These are phyloP conservation scores for Pammene aurita DNA, from an alignment of 2,888 invertebrate species.

Conservation along the genomic window DNA sequence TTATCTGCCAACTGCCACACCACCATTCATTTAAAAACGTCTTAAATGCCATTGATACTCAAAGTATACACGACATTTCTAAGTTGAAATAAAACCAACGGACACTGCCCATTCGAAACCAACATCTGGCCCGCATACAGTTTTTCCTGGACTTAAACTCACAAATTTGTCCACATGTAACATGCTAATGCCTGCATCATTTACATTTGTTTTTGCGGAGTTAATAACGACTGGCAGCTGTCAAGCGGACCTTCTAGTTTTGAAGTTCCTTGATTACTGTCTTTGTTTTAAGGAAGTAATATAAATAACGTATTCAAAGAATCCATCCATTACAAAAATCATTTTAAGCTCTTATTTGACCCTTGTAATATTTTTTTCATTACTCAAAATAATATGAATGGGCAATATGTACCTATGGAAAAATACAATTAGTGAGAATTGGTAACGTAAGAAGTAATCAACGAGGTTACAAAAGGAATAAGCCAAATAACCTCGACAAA, in stretches of 20 bases:
- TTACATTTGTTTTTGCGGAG: constrained; percentile 49
- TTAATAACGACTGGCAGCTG: constrained; percentile 57
- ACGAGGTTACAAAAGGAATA: constrained; percentile 19
- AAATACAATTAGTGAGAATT: no score
- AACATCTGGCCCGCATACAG: constrained; percentile 53
- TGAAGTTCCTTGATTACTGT: constrained; percentile 32
- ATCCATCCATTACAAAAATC: background rate
- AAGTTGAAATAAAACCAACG: constrained; percentile 22
- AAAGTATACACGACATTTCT: background rate
- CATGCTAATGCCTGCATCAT: constrained; percentile 52
- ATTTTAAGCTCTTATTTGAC: no score
- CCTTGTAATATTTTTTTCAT: no score
- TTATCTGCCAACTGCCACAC: constrained; percentile 38
- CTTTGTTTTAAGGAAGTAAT: background rate
- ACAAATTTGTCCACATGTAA: constrained; percentile 57
- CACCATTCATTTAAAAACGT: background rate
- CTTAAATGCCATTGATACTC: background rate
- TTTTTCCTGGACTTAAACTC: constrained; percentile 22
- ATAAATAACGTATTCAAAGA: background rate
- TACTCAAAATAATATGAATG: no score
- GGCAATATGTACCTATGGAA: background rate
- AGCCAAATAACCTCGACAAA: constrained; percentile 34
- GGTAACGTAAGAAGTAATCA: background rate
- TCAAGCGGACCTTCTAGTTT: constrained; percentile 54
- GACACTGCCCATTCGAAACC: constrained; percentile 28